These are phyloP conservation scores for Takifugu rubripes DNA, from an alignment of 2,797 vertebrate species.

Conservation along the genomic window DNA sequence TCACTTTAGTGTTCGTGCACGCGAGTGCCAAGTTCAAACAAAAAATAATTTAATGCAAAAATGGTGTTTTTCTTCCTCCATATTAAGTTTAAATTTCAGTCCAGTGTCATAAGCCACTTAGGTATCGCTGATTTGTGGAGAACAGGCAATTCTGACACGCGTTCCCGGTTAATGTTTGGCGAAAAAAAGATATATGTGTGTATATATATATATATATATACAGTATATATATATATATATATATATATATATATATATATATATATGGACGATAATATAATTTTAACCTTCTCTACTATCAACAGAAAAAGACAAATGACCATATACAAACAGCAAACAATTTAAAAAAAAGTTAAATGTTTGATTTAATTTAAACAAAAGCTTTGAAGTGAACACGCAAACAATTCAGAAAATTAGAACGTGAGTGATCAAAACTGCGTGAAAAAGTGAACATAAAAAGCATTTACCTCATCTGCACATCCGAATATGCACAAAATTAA, in stretches of 20 bases:
- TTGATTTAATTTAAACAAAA: slow-evolving; percentile 56
- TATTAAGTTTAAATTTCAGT: slow-evolving; percentile 26
- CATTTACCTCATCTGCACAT: slow-evolving; percentile 41
- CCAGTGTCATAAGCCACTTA: slow-evolving; percentile 69
- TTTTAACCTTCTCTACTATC: slow-evolving; percentile 29
- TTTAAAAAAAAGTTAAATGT: slow-evolving; percentile 5
- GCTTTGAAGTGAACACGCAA: slow-evolving; percentile 20
- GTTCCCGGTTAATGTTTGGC: slow-evolving; percentile 49
- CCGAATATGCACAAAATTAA: slow-evolving; percentile 54
- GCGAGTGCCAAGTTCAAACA: no score
- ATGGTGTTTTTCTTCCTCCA: slow-evolving; percentile 9
- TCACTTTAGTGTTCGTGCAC: no score
- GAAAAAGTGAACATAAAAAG: slow-evolving; percentile 50
- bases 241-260: no score
- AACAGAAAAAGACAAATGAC: slow-evolving; percentile 7
- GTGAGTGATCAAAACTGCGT: slow-evolving; percentile 47
- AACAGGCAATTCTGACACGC: slow-evolving; percentile 48
- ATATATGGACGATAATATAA: slow-evolving; percentile 14
- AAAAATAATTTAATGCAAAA: not conserved
- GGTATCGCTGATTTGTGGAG: slow-evolving; percentile 66
- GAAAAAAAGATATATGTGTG: slow-evolving; percentile 17
- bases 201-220: no score
- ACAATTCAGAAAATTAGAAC: slow-evolving; percentile 46
- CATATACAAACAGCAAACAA: slow-evolving; percentile 21
- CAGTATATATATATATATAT: no score